Conservation (phyloP, 2,888 invertebrate species). For the Aporophyla lueneburgensis region DNA sequence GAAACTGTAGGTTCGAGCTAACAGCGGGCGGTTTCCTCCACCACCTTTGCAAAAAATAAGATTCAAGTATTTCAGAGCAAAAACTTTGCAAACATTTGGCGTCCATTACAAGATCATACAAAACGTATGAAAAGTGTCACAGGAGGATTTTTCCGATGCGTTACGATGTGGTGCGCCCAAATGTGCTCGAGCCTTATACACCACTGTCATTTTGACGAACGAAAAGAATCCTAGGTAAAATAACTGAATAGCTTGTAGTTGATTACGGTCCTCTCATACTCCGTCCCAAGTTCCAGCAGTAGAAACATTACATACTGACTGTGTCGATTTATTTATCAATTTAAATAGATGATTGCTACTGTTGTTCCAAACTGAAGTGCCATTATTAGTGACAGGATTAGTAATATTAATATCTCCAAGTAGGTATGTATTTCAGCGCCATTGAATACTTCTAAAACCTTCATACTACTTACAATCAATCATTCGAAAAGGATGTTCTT, state of each 20-base stretch:
- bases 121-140: background rate
- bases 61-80: background rate
- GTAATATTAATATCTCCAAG: background rate
- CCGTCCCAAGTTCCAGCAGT: too few relatives aligned
- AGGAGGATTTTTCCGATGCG: background rate
- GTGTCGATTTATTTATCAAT: background rate
- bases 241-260: background rate
- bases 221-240: too few relatives aligned
- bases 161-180: background rate
- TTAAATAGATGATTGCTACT: slow-evolving; percentile 1
- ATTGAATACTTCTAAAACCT: background rate
- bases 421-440: background rate
- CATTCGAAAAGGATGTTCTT: background rate
- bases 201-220: too few relatives aligned
- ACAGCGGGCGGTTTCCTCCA: background rate
- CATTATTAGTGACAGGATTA: background rate
- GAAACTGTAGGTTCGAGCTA: background rate
- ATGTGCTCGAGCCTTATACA: too few relatives aligned
- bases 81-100: background rate
- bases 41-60: background rate
- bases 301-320: background rate
- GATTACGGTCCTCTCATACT: background rate
- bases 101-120: background rate
- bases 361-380: slow-evolving; percentile 14
- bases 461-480: background rate